Evolutionary conservation across 2,113 vertebrate species (phyloP), one percentile per base, ranked within the genome.

Genomic region (Engraulis encrasicolus): DNA sequence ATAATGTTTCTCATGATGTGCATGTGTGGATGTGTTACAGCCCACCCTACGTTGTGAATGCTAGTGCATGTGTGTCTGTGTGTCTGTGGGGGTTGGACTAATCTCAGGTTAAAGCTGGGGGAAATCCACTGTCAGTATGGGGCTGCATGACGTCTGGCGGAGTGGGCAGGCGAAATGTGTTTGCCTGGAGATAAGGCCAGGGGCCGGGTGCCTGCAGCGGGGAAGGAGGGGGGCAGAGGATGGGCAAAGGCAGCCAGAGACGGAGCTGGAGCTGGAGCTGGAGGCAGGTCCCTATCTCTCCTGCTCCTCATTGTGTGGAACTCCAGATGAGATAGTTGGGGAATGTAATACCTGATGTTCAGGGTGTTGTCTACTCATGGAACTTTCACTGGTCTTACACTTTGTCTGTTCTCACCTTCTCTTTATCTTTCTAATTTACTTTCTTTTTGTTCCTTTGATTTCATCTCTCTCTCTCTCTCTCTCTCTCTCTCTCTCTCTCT

Each of bases 161-260:
- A 48, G 83, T 83, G 81, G 45, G 77, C 31, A 0, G 86, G 85
- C 87, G 83, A 93, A 94, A 95, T 94, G 92, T 94, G 94, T 94
- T 95, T 93, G 81, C 84, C 86, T 87, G 80, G 85, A 94, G 95
- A 95, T 95, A 95, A 95, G 94, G 91, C 86, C 81, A 85, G 36
- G 82, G 84, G 81, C 88, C 91, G 90, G 91, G 92, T 89, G n/a
- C n/a, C n/a, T n/a, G n/a, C n/a, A n/a, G n/a, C n/a, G n/a, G n/a
- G n/a, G n/a, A n/a, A n/a, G n/a, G n/a, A 45, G 40, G 87, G 90
- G 91, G 90, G 81, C 89, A 86, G 83, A 45, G 90, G 89, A 91
- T 78, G 88, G 4, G 92, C 89, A 91, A 88, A n/a, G n/a, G n/a
- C n/a, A n/a, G n/a, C n/a, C n/a, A n/a, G n/a, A n/a, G n/a, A n/a